phyloP scores from a whole-genome alignment of 2,113 vertebrate species.

The Mellivora capensis region DNA sequence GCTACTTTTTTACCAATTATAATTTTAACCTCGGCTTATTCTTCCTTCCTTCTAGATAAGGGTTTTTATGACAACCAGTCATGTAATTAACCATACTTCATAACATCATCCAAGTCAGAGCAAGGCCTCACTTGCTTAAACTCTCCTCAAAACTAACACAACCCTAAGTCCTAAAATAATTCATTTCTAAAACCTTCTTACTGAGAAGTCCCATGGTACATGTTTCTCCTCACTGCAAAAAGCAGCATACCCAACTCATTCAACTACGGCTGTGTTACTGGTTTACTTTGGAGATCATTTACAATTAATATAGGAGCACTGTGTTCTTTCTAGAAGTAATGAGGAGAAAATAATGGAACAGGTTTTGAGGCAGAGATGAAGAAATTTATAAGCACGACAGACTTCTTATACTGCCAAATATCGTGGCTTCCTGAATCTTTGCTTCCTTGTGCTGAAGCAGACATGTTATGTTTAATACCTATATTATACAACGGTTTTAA shows the following conservation, averaged over 20 bases:
- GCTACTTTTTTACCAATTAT: background rate
- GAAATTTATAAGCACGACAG: background rate
- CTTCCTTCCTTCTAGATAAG: background rate
- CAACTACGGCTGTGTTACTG: background rate
- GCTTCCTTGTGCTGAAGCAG: background rate
- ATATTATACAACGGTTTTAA: background rate
- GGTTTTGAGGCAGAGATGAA: background rate
- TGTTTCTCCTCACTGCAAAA: background rate
- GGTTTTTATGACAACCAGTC: background rate
- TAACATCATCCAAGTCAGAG: background rate
- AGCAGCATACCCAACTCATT: background rate
- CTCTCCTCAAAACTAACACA: background rate
- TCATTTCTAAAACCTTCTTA: background rate
- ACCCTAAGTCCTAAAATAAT: background rate
- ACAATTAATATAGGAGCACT: background rate
- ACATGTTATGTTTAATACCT: background rate
- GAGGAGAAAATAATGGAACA: background rate
- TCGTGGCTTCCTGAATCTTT: background rate
- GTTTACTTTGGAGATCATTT: background rate
- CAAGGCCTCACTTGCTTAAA: background rate
- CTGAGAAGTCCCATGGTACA: background rate
- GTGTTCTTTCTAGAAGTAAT: background rate
- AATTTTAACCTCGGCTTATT: background rate
- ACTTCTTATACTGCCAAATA: background rate
- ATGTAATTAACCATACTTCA: background rate